Evolutionary conservation across 2,888 invertebrate genomes (phyloP).

Genomic region (Ophonus ardosiacus): DNA sequence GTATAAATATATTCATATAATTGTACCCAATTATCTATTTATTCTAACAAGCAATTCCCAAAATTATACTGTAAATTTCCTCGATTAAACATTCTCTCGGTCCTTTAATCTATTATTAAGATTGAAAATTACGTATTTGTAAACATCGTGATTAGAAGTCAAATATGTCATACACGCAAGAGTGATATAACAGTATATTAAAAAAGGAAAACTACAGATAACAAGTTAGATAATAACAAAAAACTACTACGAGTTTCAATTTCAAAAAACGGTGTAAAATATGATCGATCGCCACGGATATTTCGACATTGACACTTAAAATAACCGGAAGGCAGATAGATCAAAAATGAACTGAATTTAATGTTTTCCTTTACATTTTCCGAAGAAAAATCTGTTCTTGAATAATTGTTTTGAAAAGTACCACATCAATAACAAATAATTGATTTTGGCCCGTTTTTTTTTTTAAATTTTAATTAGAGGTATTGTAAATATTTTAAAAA

Average conservation of each 20-base stretch:
- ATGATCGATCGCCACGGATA: not conserved
- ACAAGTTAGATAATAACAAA: constrained; percentile 32
- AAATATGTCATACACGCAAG: constrained; percentile 19
- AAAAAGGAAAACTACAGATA: constrained; percentile 25
- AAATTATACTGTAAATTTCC: not conserved
- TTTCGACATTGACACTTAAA: constrained; percentile 19
- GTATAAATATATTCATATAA: not conserved
- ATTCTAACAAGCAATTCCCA: not conserved
- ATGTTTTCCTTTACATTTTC: not conserved
- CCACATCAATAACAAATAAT: too few relatives aligned
- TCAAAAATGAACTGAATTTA: not conserved
- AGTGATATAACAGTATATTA: constrained; percentile 14
- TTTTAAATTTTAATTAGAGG: too few relatives aligned
- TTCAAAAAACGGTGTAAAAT: constrained; percentile 12
- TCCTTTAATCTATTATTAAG: not conserved
- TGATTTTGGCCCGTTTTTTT: too few relatives aligned
- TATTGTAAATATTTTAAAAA: too few relatives aligned
- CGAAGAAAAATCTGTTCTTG: not conserved
- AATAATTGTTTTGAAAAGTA: too few relatives aligned
- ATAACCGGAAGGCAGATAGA: constrained; percentile 27
- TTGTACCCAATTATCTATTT: not conserved
- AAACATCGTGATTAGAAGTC: constrained; percentile 19
- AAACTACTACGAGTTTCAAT: constrained; percentile 17
- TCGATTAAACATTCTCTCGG: not conserved
- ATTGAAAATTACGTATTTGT: not conserved